Conservation (phyloP, 2,888 invertebrate genomes). For the Habroteleia sp. region DNA sequence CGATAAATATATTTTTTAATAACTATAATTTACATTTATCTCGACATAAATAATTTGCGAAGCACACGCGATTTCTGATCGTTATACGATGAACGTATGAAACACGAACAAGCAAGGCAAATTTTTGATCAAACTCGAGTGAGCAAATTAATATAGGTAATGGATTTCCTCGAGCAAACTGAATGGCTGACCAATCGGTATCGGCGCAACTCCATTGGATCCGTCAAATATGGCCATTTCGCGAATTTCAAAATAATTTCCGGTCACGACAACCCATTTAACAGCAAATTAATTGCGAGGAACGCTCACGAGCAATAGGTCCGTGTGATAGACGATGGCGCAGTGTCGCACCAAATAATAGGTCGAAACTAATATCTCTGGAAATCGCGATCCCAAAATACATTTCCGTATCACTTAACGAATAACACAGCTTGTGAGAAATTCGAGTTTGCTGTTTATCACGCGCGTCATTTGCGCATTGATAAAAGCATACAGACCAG, state of each 20-base stretch:
- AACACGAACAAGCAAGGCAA: too few species aligned
- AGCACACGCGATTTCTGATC: too few species aligned
- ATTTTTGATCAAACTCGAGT: not conserved
- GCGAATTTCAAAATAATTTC: constrained; percentile 47
- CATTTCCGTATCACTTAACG: constrained; percentile 23
- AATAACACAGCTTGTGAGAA: constrained; percentile 8
- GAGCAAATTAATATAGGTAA: constrained; percentile 4
- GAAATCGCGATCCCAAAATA: constrained; percentile 24
- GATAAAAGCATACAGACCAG: constrained; percentile 16
- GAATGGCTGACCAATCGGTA: constrained; percentile 3
- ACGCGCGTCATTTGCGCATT: constrained; percentile 13
- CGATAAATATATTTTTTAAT: too few species aligned
- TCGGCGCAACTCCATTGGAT: constrained; percentile 16
- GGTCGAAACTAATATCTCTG: constrained; percentile 18
- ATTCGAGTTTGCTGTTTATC: constrained; percentile 21
- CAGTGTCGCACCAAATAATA: constrained; percentile 11
- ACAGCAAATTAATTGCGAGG: constrained; percentile 43
- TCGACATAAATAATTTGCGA: too few species aligned
- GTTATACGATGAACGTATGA: too few species aligned
- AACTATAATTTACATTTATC: too few species aligned
- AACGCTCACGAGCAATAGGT: constrained; percentile 27
- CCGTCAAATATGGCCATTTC: constrained; percentile 41
- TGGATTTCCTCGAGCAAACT: constrained; percentile 6
- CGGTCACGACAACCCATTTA: constrained; percentile 51
- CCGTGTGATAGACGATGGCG: constrained; percentile 19